Conservation (phyloP, 1,140 invertebrate species). For the Chironomus tepperi region DNA sequence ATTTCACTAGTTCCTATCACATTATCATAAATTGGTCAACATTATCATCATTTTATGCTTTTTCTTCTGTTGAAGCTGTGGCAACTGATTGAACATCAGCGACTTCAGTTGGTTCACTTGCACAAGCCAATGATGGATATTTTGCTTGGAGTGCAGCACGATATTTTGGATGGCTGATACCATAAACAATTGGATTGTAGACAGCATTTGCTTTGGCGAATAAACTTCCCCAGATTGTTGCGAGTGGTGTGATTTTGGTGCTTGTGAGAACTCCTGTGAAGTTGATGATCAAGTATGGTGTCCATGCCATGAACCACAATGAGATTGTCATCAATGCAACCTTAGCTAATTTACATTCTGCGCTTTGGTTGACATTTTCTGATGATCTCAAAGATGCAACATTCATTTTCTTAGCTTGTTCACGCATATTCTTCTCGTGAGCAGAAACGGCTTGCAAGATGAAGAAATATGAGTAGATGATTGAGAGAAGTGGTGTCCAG, state of each 20-base stretch:
- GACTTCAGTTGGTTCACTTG: too few species aligned
- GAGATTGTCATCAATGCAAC: conserved; percentile 73
- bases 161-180: conserved; percentile 39
- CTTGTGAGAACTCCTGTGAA: conserved; percentile 43
- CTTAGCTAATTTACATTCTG: conserved; percentile 69
- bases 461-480: too few species aligned
- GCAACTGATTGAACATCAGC: too few species aligned
- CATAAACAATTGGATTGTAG: conserved; percentile 77
- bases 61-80: too few species aligned
- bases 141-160: conserved; percentile 36
- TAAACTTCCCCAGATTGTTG: conserved; percentile 67
- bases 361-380: conserved; percentile 55
- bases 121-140: conserved; percentile 51
- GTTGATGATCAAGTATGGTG: conserved; percentile 75
- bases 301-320: conserved; percentile 78
- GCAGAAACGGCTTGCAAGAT: too few species aligned
- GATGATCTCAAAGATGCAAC: conserved; percentile 64
- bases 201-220: conserved; percentile 71
- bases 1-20: too few species aligned
- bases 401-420: conserved; percentile 81
- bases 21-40: too few species aligned
- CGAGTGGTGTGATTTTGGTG: too few species aligned
- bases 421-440: conserved; percentile 64
- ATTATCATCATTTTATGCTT: too few species aligned
- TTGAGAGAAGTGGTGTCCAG: too few species aligned